Evolutionary conservation across 2,888 invertebrate genomes (phyloP).

Genomic region (Nomada lathburiana): DNA sequence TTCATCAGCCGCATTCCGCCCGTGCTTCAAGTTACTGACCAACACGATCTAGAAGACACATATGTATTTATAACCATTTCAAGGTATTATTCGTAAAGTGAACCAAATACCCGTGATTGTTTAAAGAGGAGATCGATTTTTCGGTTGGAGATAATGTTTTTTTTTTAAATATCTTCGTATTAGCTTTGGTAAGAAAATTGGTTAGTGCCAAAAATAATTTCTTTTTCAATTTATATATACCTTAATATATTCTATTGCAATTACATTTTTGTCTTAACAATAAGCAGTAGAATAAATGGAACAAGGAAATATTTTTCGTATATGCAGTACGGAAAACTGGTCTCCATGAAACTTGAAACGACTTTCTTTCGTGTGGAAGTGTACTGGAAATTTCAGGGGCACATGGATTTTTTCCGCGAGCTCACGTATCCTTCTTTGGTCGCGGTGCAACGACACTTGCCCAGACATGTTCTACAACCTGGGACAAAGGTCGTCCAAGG

Average conservation of each 20-base stretch:
- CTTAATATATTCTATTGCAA: no score
- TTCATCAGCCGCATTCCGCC: slow-evolving; percentile 63
- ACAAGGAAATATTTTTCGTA: not conserved
- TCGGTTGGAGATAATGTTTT: not conserved
- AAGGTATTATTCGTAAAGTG: not conserved
- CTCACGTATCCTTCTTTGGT: slow-evolving; percentile 23
- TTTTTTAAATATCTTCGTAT: not conserved
- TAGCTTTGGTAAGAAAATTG: not conserved
- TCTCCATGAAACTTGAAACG: slow-evolving; percentile 14
- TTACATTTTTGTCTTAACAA: no score
- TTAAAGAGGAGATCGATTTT: not conserved
- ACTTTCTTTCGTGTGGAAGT: slow-evolving; percentile 21
- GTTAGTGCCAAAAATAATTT: no score
- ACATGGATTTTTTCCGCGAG: not conserved
- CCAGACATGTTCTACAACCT: slow-evolving; percentile 29
- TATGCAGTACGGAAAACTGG: slow-evolving; percentile 23
- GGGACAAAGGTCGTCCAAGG: slow-evolving; percentile 32
- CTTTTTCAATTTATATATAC: no score
- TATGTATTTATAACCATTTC: slow-evolving; percentile 32
- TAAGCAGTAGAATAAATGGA: no score
- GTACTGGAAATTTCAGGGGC: slow-evolving; percentile 37
- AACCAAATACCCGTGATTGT: not conserved
- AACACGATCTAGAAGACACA: slow-evolving; percentile 43
- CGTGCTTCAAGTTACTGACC: slow-evolving; percentile 51
- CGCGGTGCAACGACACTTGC: slow-evolving; percentile 24